Evolutionary conservation across 2,888 invertebrate species (phyloP), one percentile per base, ranked within the genome.

Genomic region (Eurois occulta): DNA sequence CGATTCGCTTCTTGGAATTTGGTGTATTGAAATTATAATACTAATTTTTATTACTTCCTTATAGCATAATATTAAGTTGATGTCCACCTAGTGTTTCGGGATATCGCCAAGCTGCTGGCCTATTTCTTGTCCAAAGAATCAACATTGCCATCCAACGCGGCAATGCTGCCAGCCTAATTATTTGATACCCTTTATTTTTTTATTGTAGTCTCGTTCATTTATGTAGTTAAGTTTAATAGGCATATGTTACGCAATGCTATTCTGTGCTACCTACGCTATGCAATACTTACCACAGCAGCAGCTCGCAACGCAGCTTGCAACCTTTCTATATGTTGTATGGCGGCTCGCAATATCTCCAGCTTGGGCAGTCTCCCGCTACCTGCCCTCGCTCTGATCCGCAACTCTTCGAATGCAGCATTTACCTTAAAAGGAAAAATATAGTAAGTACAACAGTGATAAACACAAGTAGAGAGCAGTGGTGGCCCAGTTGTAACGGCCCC

Each of bases 321-420:
- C 86, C 98, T 98, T 93, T 99, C 99, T 87, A 99, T 99, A 93
- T 99, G 99, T 91, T 99, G 99, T 92, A 99, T 99, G 62, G 99
- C 99, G 89, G 99, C 99, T 83, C 99, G 97, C 58, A 99, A 97
- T 86, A 99, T 99, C 95, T 99, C 99, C 84, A 99, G 98, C 97
- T 99, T 99, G 2, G 99, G 99, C 89, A 99, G 97, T 75, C 99
- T 97, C 91, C 99, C 99, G 92, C 99, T 99, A 1, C 99, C 99
- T 77, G 99, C 98, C 90, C 99, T 98, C 0, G 99, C 99, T 75
- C 99, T 97, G 90, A 98, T 97, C 92, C 99, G 98, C 60, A 99
- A 96, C 82, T 99, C 98, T 95, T 99, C 99, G 94, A 99, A 99
- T 0, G 99, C 99, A 94, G 99, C 99, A 95, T 99, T 99, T 79